Evolutionary conservation across 2,888 invertebrate genomes (phyloP).

Genomic region (Eupithecia exiguata): DNA sequence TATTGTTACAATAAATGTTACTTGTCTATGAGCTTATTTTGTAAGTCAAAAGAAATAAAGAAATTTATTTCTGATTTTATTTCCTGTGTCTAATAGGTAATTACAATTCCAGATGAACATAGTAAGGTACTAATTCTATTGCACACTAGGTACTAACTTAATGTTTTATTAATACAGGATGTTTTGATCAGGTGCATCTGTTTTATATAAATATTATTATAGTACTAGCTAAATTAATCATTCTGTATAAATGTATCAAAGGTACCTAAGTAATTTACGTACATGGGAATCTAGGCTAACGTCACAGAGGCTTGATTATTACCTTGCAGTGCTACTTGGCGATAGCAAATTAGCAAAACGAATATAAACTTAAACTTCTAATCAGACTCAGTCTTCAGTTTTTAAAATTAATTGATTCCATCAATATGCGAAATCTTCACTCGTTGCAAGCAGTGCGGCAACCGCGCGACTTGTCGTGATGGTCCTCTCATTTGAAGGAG

Average conservation of each 20-base stretch:
- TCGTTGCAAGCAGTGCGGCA: too few species aligned
- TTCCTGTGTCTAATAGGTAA: constrained; percentile 5
- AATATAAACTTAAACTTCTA: constrained; percentile 41
- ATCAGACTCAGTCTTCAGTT: constrained; percentile 52
- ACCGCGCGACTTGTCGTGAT: too few species aligned
- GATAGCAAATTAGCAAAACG: neutral
- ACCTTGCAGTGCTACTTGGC: neutral
- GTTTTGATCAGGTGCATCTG: constrained; percentile 30
- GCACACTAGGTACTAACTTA: neutral
- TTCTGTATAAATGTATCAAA: constrained; percentile 17
- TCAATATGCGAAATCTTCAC: neutral
- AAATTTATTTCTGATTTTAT: neutral
- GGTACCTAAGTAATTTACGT: neutral
- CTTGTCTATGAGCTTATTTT: neutral
- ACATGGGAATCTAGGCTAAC: neutral
- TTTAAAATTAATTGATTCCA: neutral
- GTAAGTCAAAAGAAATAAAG: neutral
- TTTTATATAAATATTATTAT: constrained; percentile 29
- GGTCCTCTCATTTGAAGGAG: too few species aligned
- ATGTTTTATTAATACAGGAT: constrained; percentile 45
- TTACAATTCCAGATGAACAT: constrained; percentile 36
- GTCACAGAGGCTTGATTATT: neutral
- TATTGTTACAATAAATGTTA: too few species aligned
- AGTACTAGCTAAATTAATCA: neutral
- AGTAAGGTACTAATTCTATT: constrained; percentile 17